These are phyloP conservation scores for Archilochus colubris DNA, from an alignment of 2,113 vertebrate genomes.

Conservation along the genomic window DNA sequence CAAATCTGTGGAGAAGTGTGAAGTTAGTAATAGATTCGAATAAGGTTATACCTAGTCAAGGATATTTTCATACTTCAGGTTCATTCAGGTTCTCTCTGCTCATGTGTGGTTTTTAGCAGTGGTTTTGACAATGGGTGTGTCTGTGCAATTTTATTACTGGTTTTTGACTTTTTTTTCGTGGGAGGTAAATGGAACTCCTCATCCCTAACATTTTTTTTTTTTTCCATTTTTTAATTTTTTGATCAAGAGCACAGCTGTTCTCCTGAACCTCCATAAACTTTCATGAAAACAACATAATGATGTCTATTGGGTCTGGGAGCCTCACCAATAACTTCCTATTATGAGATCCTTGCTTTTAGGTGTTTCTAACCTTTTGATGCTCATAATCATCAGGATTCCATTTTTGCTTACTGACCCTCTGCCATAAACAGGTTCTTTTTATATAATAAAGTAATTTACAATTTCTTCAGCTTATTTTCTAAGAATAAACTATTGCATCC, in stretches of 20 bases:
- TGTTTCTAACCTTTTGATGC: not conserved
- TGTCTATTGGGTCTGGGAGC: not conserved
- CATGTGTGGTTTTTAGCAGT: not conserved
- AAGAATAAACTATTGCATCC: not conserved
- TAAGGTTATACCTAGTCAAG: conserved; percentile 13
- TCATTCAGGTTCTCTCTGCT: conserved; percentile 33
- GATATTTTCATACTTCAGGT: conserved; percentile 11
- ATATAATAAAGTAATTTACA: not conserved
- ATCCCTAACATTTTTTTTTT: conserved; percentile 12
- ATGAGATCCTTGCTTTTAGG: not conserved
- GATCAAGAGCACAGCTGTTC: not conserved
- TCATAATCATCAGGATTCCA: not conserved
- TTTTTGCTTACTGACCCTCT: not conserved
- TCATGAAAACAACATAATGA: not conserved
- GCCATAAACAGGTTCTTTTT: not conserved
- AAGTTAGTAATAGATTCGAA: conserved; percentile 28
- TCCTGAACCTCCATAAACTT: not conserved
- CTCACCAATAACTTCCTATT: not conserved
- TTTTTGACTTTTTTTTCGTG: conserved; percentile 1
- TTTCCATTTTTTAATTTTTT: too few relatives aligned
- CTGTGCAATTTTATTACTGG: not conserved
- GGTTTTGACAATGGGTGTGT: not conserved
- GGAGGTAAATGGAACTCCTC: not conserved
- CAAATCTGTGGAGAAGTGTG: conserved; percentile 25
- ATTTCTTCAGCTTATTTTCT: not conserved